Percentiles rank a stretch among this genome's conserved stretches.
These are phyloP conservation scores for Dryocosmus kuriphilus DNA, from an alignment of 2,888 invertebrate genomes.

Conservation along the genomic window DNA sequence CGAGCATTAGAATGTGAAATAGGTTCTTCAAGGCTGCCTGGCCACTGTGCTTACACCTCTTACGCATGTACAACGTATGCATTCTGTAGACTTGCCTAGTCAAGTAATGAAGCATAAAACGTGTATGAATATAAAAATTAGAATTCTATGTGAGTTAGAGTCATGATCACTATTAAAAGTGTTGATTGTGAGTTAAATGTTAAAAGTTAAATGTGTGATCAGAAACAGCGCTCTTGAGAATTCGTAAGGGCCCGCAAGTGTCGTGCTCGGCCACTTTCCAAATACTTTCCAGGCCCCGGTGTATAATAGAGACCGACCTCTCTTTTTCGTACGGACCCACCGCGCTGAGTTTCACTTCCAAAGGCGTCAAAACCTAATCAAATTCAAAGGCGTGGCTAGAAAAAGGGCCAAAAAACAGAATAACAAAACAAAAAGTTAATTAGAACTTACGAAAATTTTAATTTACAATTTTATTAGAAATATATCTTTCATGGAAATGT, in stretches of 20 bases:
- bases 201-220: not conserved
- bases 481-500: too few relatives aligned
- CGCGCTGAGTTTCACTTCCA: conserved; percentile 27
- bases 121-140: not conserved
- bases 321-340: conserved; percentile 24
- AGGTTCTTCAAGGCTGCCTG: conserved; percentile 65
- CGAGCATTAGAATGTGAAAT: conserved; percentile 67
- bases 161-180: not conserved
- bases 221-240: conserved; percentile 32
- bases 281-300: conserved; percentile 37
- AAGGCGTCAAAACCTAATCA: conserved; percentile 35
- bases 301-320: conserved; percentile 17
- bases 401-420: not conserved
- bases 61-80: conserved; percentile 32
- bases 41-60: conserved; percentile 56
- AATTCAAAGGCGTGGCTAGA: conserved; percentile 6
- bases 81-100: not conserved
- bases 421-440: not conserved
- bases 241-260: conserved; percentile 39
- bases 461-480: not conserved
- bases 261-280: conserved; percentile 38
- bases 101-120: conserved; percentile 18
- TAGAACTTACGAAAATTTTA: not conserved
- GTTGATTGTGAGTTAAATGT: conserved; percentile 7
- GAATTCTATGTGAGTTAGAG: not conserved